phyloP scores from a whole-genome alignment of 2,113 vertebrate genomes.

The Triplophysa tibetana region DNA sequence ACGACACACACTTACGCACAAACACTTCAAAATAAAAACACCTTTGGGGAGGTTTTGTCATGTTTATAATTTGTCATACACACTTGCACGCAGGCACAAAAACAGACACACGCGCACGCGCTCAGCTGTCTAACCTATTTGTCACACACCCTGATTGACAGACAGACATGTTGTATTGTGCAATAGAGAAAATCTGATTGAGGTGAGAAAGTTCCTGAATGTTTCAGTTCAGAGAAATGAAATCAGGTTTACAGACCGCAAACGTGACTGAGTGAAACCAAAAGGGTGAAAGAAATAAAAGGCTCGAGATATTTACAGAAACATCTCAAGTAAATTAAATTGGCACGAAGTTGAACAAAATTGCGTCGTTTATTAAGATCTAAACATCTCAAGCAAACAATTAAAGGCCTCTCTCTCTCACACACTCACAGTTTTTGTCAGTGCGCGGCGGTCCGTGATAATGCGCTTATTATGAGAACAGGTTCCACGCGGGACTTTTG shows the following conservation, averaged over 20 bases:
- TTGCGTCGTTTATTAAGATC: too few species aligned
- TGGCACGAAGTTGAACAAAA: too few species aligned
- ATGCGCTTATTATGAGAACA: conserved; percentile 98
- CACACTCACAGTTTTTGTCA: conserved; percentile 84
- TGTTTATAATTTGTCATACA: not conserved
- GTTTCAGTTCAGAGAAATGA: too few species aligned
- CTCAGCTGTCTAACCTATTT: conserved; percentile 64
- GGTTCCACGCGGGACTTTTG: conserved; percentile 95
- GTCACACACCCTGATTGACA: not conserved
- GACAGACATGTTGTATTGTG: not conserved
- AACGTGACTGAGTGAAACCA: too few species aligned
- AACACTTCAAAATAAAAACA: too few species aligned
- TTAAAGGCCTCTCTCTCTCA: not conserved
- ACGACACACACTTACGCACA: too few species aligned
- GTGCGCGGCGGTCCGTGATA: conserved; percentile 93
- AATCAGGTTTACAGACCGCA: too few species aligned
- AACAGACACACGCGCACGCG: not conserved
- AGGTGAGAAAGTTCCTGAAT: too few species aligned
- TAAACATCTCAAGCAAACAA: conserved; percentile 1
- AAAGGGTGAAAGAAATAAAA: too few species aligned
- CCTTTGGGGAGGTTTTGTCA: too few species aligned
- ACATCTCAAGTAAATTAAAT: too few species aligned
- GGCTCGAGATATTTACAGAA: too few species aligned
- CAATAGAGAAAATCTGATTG: not conserved
- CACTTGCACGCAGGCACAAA: conserved; percentile 23